Conservation (phyloP, 1,140 invertebrate species). For the Magallana angulata region DNA sequence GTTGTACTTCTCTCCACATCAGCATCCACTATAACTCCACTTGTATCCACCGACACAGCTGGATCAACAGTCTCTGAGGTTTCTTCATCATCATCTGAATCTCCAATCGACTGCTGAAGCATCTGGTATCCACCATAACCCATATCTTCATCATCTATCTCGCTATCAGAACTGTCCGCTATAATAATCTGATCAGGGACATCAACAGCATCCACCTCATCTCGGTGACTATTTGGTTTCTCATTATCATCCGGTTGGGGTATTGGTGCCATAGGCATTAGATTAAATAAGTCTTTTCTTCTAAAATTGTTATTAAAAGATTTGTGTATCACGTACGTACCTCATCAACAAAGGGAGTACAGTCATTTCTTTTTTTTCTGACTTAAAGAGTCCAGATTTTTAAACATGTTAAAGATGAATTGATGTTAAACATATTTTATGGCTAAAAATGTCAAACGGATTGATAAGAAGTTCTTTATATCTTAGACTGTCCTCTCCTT, state of each 20-base stretch:
- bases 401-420: too few relatives aligned
- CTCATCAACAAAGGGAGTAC: too few relatives aligned
- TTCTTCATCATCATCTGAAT: constrained; percentile 3
- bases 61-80: neutral
- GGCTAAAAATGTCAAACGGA: too few relatives aligned
- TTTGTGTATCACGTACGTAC: too few relatives aligned
- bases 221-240: neutral
- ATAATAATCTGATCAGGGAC: neutral
- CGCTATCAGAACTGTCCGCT: constrained; percentile 4
- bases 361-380: too few relatives aligned
- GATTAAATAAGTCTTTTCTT: too few relatives aligned
- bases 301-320: too few relatives aligned
- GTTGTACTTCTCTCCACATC: neutral
- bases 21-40: neutral
- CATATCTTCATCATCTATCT: neutral
- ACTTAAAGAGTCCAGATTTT: too few relatives aligned
- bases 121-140: neutral
- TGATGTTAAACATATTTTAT: too few relatives aligned
- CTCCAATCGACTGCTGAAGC: neutral
- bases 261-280: neutral
- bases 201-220: neutral
- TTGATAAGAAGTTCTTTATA: too few relatives aligned
- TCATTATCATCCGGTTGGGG: constrained; percentile 3
- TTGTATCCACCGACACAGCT: neutral
- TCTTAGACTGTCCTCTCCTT: too few relatives aligned